Evolutionary conservation across 2,888 invertebrate genomes (phyloP), one percentile per base, ranked within the genome.

Genomic region (Mesochorus sp.): DNA sequence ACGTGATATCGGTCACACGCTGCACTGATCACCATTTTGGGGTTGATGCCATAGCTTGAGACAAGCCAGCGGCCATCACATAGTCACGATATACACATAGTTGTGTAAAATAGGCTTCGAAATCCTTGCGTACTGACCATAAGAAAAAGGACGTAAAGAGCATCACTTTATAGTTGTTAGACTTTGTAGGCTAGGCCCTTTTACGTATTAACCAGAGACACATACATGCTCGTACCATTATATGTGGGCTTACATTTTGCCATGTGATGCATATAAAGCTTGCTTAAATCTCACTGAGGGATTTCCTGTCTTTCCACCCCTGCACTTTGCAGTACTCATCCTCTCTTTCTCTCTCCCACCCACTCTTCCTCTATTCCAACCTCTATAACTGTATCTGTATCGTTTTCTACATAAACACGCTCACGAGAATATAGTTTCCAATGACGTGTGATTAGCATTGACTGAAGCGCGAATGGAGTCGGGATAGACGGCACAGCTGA

Each of bases 1-100:
- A 82, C 80, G 82, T 82, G 82, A 80, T 81, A 80, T 74, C 73
- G 80, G 79, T 82, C 82, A 76, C 81, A 82, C 82, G 81, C 62
- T 53, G 39, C 17, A 14, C 26, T 34, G 28, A n/a, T 24, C 24
- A 59, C 59, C 12, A 39, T 66, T 70, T 70, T 47, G 12, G 37
- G 42, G 31, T 24, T 57, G 55, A 39, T 34, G 31, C 5, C 19
- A 14, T 37, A 10, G 72, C 42, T 3, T 8, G 31, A 14, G 51
- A 34, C 51, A 26, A 17, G n/a, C 28, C 31, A 49, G 19, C 59
- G 42, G 61, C 42, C 67, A 67, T 34, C 68, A 37, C 57, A 57
- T 34, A 34, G 19, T 59, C 57, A 66, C 28, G 57, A 47, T 34
- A 61, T n/a, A 37, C 37, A 34, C 49, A n/a, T n/a, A n/a, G 19